Percentiles rank a stretch among this genome's conserved stretches.
These are phyloP conservation scores for Tragelaphus scriptus DNA, from an alignment of 2,113 vertebrate species.

Conservation along the genomic window DNA sequence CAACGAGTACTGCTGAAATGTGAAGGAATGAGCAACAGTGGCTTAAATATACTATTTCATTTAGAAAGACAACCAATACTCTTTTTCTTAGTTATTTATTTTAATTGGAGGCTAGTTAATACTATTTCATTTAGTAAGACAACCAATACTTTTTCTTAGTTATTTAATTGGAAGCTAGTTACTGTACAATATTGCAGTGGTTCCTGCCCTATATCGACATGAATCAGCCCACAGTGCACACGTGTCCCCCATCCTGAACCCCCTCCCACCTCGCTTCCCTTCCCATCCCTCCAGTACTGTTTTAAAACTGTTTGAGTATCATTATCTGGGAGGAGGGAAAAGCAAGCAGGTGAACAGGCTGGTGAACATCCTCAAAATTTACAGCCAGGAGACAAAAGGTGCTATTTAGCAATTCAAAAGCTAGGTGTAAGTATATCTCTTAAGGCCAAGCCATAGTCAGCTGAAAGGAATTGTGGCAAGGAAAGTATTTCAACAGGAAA, in stretches of 20 bases:
- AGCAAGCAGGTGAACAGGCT: background rate
- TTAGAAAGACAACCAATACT: background rate
- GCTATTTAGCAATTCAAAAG: constrained; percentile 21
- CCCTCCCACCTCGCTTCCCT: too few species aligned
- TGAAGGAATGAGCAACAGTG: background rate
- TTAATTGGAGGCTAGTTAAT: too few species aligned
- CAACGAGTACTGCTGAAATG: background rate
- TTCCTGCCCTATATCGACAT: too few species aligned
- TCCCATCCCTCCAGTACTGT: background rate
- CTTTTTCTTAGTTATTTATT: too few species aligned
- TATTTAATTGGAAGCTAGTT: too few species aligned
- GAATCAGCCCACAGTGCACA: too few species aligned
- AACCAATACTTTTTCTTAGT: too few species aligned
- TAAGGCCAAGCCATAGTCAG: background rate
- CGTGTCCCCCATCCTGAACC: background rate
- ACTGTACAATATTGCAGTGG: too few species aligned
- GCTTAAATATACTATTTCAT: background rate
- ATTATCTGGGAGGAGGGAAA: background rate
- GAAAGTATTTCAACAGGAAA: background rate
- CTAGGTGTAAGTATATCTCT: background rate
- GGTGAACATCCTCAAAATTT: background rate
- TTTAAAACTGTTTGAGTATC: background rate
- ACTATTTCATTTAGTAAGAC: too few species aligned
- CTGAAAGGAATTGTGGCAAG: background rate
- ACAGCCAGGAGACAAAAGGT: background rate